Base-by-base conservation (phyloP, 1,140 invertebrate genomes). In the Rhynchophorus ferrugineus region DNA sequence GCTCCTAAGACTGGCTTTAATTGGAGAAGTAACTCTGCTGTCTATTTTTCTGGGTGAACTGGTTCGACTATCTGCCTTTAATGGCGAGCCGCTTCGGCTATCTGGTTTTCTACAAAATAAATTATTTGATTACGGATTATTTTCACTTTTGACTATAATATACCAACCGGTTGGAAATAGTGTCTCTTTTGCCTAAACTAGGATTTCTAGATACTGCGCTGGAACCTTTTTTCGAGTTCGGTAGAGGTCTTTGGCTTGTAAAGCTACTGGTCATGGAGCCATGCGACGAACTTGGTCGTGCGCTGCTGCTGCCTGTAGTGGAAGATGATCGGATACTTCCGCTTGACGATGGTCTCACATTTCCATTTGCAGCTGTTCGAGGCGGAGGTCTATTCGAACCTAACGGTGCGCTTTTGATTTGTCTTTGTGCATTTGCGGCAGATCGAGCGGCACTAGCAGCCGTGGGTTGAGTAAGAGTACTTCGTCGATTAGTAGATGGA, bases 381-480 rank as follows among this genome's bases (percentile, higher is more conserved):
- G 56, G 53, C 6, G 52, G 48, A 33, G 54, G 44, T 35, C 47
- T 56, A 24, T 44, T 49, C 1, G 54, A 52, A 6, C 33, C 16
- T 0, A 33, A 38, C 3, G 43, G 37, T 38, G 44, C 43, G 13
- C 44, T 51, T 36, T 50, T 56, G 8, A 36, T 18, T 8, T 51
- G 45, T 21, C 45, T 52, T 5, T 37, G 41, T 8, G 49, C 44
- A 16, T 35, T 6, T 17, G 61, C 36, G 20, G 64, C 57, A 13
- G 61, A 60, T 56, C 66, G 66, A 3, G 67, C 66, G 3, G 65
- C 64, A 47, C 69, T 70, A 18, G 62, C 62, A 14, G 65, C 62
- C 3, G 69, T 70, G 1, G 69, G 69, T 41, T 66, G 66, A 9
- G 67, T 70, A 35, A 70, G 44, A 6, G 66, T 68, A 46, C 64